phyloP scores from a whole-genome alignment of 2,888 invertebrate species.

The Erebia ligea region DNA sequence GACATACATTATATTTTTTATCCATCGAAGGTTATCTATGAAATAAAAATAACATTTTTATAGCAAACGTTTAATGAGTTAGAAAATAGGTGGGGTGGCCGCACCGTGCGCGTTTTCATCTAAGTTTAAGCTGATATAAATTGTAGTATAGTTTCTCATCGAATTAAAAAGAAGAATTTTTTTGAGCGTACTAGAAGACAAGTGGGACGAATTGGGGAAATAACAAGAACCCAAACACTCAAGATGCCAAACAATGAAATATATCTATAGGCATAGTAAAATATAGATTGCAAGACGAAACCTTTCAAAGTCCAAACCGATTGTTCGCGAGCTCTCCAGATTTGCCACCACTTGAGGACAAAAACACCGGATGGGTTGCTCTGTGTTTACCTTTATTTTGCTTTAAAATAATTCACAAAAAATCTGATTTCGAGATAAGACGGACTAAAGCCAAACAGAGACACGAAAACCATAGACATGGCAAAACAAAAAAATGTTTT shows the following conservation, averaged over 20 bases:
- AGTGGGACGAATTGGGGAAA: not conserved
- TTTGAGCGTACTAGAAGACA: not conserved
- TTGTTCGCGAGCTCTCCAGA: slow-evolving; percentile 25
- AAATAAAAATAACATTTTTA: too few relatives aligned
- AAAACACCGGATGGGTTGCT: slow-evolving; percentile 49
- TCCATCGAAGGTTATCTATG: too few relatives aligned
- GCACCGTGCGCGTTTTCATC: too few relatives aligned
- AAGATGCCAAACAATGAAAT: not conserved
- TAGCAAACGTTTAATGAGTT: too few relatives aligned
- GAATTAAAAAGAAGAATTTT: too few relatives aligned
- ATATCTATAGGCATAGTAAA: not conserved
- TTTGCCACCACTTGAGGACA: slow-evolving; percentile 21
- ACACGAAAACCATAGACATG: slow-evolving; percentile 29
- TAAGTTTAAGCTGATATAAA: too few relatives aligned
- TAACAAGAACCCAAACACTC: not conserved
- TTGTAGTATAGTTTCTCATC: too few relatives aligned
- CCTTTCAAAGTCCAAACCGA: slow-evolving; percentile 11
- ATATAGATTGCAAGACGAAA: slow-evolving; percentile 13
- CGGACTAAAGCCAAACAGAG: slow-evolving; percentile 31
- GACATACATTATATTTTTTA: too few relatives aligned
- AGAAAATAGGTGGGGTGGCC: too few relatives aligned
- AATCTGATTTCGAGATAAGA: slow-evolving; percentile 61
- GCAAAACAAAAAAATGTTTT: slow-evolving; percentile 28
- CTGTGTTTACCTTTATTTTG: slow-evolving; percentile 70
- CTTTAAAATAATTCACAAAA: slow-evolving; percentile 62